Base-by-base conservation (phyloP, 2,888 invertebrate species). In the Tetragnatha montana region DNA sequence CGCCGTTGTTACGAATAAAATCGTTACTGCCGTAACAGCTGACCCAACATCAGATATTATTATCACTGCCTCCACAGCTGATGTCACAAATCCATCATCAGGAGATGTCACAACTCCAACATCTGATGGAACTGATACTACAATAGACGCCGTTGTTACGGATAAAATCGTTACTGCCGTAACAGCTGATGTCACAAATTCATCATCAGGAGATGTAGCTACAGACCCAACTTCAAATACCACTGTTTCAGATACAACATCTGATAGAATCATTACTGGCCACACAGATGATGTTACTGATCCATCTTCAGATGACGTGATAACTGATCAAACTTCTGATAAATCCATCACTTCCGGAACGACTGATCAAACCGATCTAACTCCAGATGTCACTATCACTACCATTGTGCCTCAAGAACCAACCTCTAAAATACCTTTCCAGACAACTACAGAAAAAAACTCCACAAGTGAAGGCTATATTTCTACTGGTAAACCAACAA, bases 111-210 rank as follows among this genome's bases (percentile, higher is more conserved):
- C n/a, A n/a, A n/a, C n/a, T n/a, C n/a, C n/a, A n/a, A n/a, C n/a
- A n/a, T 7, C 22, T 69, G 17, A 22, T 68, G 12, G 50, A 19
- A 17, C 78, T 51, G 78, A 78, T 19, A n/a, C 49, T 49, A 71
- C 49, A 17, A 71, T 12, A 10, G 49, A 19, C 49, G 19, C 50
- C 12, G 70, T 8, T n/a, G 19, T 10, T 49, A n/a, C 22, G 10
- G n/a, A 6, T n/a, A 19, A 47, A n/a, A 35, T 49, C 70, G 8
- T 47, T 17, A 19, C 12, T 12, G n/a, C 47, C 71, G 6, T 47
- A 81, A 81, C 47, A 17, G 70, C 70, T 49, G 70, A 70, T n/a
- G n/a, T n/a, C n/a, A 8, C 17, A 70, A 71, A n/a, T n/a, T n/a
- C n/a, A n/a, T n/a, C 47, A 19, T 49, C 10, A n/a, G n/a, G 10